phyloP scores from a whole-genome alignment of 2,888 invertebrate species.

The Synanthedon andrenaeformis region DNA sequence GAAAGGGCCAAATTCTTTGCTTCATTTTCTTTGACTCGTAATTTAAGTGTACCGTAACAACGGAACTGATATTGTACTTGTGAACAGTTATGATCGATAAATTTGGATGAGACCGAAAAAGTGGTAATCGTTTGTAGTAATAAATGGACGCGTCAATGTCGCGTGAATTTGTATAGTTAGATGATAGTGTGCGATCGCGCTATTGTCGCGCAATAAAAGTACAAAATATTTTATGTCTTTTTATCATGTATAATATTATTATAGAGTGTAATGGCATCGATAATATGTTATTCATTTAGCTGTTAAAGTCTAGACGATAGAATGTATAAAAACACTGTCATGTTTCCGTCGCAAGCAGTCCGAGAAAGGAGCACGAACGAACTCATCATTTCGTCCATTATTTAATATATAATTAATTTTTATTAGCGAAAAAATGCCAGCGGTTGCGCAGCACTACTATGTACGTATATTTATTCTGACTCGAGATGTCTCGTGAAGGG shows the following conservation, averaged over 20 bases:
- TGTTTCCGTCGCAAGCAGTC: constrained; percentile 67
- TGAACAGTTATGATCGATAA: constrained; percentile 30
- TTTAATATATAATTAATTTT: constrained; percentile 62
- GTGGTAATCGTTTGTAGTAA: neutral
- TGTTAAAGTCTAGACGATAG: constrained; percentile 45
- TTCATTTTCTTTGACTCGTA: neutral
- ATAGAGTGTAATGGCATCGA: constrained; percentile 59
- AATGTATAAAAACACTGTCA: constrained; percentile 51
- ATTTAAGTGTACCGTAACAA: neutral
- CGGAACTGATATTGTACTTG: constrained; percentile 63
- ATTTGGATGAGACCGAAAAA: neutral
- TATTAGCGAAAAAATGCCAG: constrained; percentile 59
- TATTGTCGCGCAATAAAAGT: constrained; percentile 60
- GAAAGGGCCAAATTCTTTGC: no score
- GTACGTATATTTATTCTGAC: constrained; percentile 40
- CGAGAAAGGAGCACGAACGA: constrained; percentile 66
- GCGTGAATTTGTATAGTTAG: constrained; percentile 30
- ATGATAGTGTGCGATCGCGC: constrained; percentile 44
- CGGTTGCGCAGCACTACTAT: constrained; percentile 43
- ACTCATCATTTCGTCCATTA: constrained; percentile 70
- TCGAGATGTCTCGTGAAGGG: constrained; percentile 55
- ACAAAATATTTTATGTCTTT: constrained; percentile 70
- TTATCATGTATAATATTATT: constrained; percentile 50
- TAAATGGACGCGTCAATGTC: neutral
- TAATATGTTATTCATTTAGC: constrained; percentile 53